phyloP scores from a whole-genome alignment of 2,113 vertebrate species.

The Ailuropoda melanoleuca region DNA sequence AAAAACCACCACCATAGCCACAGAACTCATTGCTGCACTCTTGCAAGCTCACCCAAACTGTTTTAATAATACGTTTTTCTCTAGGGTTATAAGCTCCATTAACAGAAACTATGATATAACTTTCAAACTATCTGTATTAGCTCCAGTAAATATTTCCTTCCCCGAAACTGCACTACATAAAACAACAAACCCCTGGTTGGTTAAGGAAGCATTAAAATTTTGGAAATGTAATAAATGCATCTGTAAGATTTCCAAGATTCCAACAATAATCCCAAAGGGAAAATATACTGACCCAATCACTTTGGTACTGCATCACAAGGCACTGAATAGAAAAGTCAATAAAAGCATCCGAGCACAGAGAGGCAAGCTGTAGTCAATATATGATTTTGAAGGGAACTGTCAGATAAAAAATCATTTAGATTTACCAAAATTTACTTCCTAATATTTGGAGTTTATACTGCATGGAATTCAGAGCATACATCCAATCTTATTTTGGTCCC shows the following conservation, averaged over 20 bases:
- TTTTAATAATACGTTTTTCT: not conserved
- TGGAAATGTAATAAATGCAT: constrained; percentile 55
- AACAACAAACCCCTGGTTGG: constrained; percentile 16
- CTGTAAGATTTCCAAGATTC: constrained; percentile 70
- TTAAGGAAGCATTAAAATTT: constrained; percentile 64
- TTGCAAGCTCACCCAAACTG: not conserved
- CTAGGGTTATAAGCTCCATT: not conserved
- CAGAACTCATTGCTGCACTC: not conserved
- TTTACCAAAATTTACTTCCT: constrained; percentile 73
- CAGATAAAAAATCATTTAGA: constrained; percentile 74
- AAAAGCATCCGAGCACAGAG: constrained; percentile 78
- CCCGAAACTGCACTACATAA: not conserved
- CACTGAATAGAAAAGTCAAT: constrained; percentile 79
- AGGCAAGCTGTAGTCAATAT: constrained; percentile 81
- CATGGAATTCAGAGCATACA: not conserved
- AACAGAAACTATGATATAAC: constrained; percentile 14
- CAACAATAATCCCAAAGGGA: constrained; percentile 66
- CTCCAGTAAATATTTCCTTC: constrained; percentile 33
- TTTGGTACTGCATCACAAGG: constrained; percentile 62
- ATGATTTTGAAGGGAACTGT: constrained; percentile 69
- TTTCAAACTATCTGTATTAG: not conserved
- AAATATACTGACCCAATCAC: constrained; percentile 76
- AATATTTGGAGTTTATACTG: constrained; percentile 41
- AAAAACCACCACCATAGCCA: not conserved
- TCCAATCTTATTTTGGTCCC: constrained; percentile 31